A percentile compares a stretch with the other conserved stretches of the same genome.
These are phyloP conservation scores for Rhagonycha fulva DNA, from an alignment of 2,888 invertebrate species.

Conservation along the genomic window DNA sequence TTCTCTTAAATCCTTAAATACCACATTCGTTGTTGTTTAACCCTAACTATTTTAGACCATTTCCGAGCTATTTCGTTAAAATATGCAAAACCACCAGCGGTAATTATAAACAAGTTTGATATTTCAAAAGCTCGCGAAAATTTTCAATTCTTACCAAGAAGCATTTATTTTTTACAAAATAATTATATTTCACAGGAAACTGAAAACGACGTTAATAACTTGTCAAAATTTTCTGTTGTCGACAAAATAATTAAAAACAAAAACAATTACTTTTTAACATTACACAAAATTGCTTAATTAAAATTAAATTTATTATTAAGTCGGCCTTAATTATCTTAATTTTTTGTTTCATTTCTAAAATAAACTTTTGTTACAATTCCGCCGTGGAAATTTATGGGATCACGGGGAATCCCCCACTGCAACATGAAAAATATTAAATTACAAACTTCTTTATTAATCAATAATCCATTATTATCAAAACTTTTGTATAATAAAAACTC, in stretches of 20 bases:
- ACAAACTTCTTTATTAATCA: no score
- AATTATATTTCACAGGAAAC: not conserved
- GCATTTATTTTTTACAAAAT: not conserved
- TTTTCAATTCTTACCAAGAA: not conserved
- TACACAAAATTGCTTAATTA: not conserved
- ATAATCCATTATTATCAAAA: no score
- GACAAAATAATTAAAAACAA: not conserved
- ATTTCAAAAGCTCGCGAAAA: not conserved
- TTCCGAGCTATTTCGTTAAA: not conserved
- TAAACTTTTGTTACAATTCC: not conserved
- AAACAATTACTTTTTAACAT: not conserved
- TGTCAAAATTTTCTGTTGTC: not conserved
- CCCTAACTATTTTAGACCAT: not conserved
- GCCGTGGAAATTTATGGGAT: not conserved
- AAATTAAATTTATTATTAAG: not conserved
- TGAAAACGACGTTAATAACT: not conserved
- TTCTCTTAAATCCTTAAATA: not conserved
- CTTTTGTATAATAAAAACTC: no score
- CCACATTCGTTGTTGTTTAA: conserved; percentile 2
- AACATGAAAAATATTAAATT: no score
- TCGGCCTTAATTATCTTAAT: not conserved
- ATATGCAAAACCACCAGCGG: not conserved
- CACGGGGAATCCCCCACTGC: not conserved
- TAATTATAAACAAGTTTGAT: not conserved
- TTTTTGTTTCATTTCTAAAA: not conserved